Evolutionary conservation across 1,140 invertebrate genomes (phyloP).

Genomic region (Lysiphlebus fabarum): DNA sequence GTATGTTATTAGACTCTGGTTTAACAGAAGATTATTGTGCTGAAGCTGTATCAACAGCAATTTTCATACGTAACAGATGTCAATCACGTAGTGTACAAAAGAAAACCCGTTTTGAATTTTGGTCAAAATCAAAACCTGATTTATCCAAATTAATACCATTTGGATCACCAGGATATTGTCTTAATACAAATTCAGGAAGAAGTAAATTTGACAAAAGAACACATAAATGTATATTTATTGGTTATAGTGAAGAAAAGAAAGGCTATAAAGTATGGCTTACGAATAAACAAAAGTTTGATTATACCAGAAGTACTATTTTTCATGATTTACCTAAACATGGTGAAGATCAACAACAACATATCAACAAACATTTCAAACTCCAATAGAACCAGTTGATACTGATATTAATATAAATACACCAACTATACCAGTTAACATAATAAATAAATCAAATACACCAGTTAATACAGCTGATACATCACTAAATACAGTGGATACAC

Average conservation of each 20-base stretch:
- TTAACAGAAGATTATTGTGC: constrained; percentile 39
- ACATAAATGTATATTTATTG: constrained; percentile 36
- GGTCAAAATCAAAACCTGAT: constrained; percentile 37
- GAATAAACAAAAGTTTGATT: constrained; percentile 31
- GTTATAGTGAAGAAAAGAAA: constrained; percentile 37
- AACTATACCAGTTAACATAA: too few species aligned
- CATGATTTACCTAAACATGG: constrained; percentile 17
- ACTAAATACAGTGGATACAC: too few species aligned
- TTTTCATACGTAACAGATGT: constrained; percentile 29
- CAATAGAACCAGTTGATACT: too few species aligned
- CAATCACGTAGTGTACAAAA: constrained; percentile 13
- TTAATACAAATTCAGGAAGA: constrained; percentile 28
- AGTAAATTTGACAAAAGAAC: constrained; percentile 37
- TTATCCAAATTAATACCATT: constrained; percentile 39
- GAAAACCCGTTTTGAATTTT: constrained; percentile 43
- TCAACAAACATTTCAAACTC: too few species aligned
- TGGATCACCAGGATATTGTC: constrained; percentile 27
- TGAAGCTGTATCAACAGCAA: constrained; percentile 40
- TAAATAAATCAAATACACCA: too few species aligned
- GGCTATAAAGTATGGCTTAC: constrained; percentile 40
- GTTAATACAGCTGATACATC: too few species aligned
- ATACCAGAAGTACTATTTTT: constrained; percentile 27
- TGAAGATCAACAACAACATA: too few species aligned
- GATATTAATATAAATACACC: too few species aligned
- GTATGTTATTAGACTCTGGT: constrained; percentile 42